A percentile compares a stretch with the other conserved stretches of the same genome.
Conservation (phyloP, 30 jellyfish, hydroid and myxozoan genomes). For the Hydractinia symbiolongicarpus region DNA sequence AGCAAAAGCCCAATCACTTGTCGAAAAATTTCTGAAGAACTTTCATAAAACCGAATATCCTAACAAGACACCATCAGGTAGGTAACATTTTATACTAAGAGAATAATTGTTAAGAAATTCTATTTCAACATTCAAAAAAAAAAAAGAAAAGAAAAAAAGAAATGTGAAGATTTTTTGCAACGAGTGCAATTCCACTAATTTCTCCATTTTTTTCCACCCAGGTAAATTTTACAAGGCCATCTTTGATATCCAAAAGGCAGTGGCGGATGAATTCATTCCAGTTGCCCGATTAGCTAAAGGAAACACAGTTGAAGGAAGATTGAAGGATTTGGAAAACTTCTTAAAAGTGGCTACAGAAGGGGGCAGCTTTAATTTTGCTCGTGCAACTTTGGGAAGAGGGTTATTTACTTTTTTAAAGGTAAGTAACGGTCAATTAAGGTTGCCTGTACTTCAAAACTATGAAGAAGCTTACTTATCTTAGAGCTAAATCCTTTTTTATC, state of each 20-base stretch:
- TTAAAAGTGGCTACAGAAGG: slow-evolving; percentile 73
- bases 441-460: too few species aligned
- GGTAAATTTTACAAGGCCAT: slow-evolving; percentile 72
- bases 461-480: too few species aligned
- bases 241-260: slow-evolving; percentile 69
- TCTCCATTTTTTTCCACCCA: background rate
- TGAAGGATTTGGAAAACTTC: slow-evolving; percentile 45
- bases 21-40: slow-evolving; percentile 19
- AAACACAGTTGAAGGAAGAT: slow-evolving; percentile 52
- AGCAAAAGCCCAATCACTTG: slow-evolving; percentile 8
- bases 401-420: slow-evolving; percentile 65
- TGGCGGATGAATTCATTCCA: slow-evolving; percentile 54
- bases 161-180: too few species aligned
- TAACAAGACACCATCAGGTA: slow-evolving; percentile 26
- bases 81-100: too few species aligned
- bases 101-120: too few species aligned
- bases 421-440: background rate
- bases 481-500: too few species aligned
- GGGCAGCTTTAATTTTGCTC: slow-evolving; percentile 80
- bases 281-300: slow-evolving; percentile 46
- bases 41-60: slow-evolving; percentile 19
- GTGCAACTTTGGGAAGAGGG: slow-evolving; percentile 59
- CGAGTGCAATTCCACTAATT: background rate
- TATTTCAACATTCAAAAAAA: too few species aligned
- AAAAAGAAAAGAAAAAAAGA: too few species aligned